phyloP scores from a whole-genome alignment of 2,113 vertebrate genomes.

The Seriola rivoliana region DNA sequence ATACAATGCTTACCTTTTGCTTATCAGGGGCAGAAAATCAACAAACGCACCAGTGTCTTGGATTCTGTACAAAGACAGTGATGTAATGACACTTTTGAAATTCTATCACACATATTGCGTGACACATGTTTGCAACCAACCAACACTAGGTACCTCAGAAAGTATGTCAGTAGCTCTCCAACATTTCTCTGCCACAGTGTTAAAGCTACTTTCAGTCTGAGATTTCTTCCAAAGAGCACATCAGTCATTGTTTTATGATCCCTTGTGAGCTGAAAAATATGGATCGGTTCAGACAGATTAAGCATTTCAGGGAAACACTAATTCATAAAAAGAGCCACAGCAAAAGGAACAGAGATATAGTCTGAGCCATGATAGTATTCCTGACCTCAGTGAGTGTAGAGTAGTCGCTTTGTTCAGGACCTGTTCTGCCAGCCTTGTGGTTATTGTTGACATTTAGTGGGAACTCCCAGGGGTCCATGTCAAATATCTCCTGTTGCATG shows the following conservation, averaged over 20 bases:
- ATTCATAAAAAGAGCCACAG: not conserved
- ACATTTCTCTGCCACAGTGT: conserved; percentile 93
- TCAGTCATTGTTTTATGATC: conserved; percentile 92
- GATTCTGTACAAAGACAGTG: conserved; percentile 83
- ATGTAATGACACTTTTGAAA: conserved; percentile 18
- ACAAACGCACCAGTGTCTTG: conserved; percentile 93
- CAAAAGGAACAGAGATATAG: not conserved
- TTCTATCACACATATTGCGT: not conserved
- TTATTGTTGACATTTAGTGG: conserved; percentile 83
- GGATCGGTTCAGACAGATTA: not conserved
- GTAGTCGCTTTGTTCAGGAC: conserved; percentile 87
- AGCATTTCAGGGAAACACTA: not conserved
- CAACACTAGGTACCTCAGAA: conserved; percentile 87
- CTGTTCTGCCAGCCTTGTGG: conserved; percentile 85
- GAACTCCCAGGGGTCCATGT: conserved; percentile 81
- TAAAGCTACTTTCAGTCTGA: conserved; percentile 92
- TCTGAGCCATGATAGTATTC: conserved; percentile 26
- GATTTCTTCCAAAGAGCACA: conserved; percentile 92
- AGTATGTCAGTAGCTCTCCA: conserved; percentile 92
- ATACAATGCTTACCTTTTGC: conserved; percentile 86
- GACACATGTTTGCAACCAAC: not conserved
- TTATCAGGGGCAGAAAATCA: conserved; percentile 94
- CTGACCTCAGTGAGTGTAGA: conserved; percentile 90
- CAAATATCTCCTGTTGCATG: conserved; percentile 83
- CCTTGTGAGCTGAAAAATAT: conserved; percentile 86